These are phyloP conservation scores for Aelia acuminata DNA, from an alignment of 2,888 invertebrate genomes.

Conservation along the genomic window DNA sequence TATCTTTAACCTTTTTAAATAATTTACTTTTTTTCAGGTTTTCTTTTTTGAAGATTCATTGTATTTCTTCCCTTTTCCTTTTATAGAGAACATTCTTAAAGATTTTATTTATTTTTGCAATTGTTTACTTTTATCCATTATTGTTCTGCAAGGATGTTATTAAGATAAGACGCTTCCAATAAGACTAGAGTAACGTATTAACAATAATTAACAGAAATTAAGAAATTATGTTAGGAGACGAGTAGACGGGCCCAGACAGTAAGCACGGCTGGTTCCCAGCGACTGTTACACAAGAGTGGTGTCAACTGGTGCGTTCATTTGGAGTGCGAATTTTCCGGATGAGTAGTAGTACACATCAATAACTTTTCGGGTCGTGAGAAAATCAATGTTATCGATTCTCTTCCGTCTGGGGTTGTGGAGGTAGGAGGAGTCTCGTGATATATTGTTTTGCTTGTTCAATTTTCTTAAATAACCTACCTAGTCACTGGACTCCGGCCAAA, in stretches of 20 bases:
- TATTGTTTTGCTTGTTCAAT: neutral
- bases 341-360: neutral
- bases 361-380: neutral
- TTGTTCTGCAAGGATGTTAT: neutral
- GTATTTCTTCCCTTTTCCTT: too few relatives aligned
- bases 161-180: too few relatives aligned
- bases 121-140: too few relatives aligned
- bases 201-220: neutral
- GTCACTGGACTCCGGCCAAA: neutral
- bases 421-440: neutral
- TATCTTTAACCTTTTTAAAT: too few relatives aligned
- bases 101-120: too few relatives aligned
- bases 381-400: neutral
- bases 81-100: too few relatives aligned
- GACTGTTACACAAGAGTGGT: neutral
- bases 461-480: neutral
- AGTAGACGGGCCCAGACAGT: neutral
- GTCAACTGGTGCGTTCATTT: neutral
- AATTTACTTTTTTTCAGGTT: too few relatives aligned
- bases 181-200: neutral
- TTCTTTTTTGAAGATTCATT: too few relatives aligned
- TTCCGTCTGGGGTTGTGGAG: neutral
- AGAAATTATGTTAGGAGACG: neutral
- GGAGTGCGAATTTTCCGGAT: neutral
- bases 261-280: neutral